These are phyloP conservation scores for Sternarchorhynchus goeldii DNA, from an alignment of 2,797 vertebrate species.

Conservation along the genomic window DNA sequence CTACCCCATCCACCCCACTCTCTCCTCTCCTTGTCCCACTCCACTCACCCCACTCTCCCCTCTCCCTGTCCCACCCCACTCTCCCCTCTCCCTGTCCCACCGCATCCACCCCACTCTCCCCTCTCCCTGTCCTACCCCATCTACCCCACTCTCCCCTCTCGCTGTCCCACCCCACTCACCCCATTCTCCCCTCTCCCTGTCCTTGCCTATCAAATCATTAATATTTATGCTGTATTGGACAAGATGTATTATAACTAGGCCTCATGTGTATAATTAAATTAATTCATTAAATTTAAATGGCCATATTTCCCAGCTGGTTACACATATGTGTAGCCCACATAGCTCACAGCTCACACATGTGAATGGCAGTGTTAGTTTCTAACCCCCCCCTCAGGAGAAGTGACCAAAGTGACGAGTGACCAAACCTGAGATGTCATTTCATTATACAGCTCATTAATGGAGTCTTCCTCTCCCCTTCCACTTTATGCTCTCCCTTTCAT, in stretches of 20 bases:
- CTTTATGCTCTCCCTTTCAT: slow-evolving; percentile 40
- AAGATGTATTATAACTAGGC: slow-evolving; percentile 44
- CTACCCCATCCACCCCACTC: no score
- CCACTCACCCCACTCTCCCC: neutral
- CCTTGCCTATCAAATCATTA: slow-evolving; percentile 34
- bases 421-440: neutral
- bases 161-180: neutral
- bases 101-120: neutral
- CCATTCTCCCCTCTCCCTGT: neutral
- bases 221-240: slow-evolving; percentile 46
- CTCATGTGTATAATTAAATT: slow-evolving; percentile 41
- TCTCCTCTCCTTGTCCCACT: neutral
- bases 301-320: slow-evolving; percentile 6
- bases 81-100: no score
- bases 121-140: no score
- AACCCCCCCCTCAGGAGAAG: neutral
- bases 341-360: slow-evolving; percentile 4
- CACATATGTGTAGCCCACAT: neutral
- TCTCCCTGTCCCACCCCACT: neutral
- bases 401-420: neutral
- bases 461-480: slow-evolving; percentile 2
- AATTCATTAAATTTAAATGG: slow-evolving; percentile 40
- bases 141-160: neutral
- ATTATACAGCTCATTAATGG: slow-evolving; percentile 14
- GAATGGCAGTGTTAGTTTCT: neutral